Percentiles rank a stretch among this genome's conserved stretches.
Evolutionary conservation across 1,140 invertebrate species (phyloP).

Genomic region (Saccostrea glomerata): DNA sequence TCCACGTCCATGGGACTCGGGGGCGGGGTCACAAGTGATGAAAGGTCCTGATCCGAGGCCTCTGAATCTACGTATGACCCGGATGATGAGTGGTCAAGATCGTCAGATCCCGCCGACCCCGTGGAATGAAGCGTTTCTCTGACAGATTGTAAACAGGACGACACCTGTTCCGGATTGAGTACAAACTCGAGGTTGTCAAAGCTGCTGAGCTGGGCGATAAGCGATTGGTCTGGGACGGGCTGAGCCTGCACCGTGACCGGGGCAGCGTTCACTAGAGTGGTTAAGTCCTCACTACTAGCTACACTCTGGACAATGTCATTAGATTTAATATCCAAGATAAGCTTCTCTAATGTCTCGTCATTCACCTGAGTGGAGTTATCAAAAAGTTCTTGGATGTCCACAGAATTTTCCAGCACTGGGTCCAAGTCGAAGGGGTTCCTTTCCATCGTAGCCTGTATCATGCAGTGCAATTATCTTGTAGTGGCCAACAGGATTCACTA

Average conservation of each 20-base stretch:
- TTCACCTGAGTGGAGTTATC: constrained; percentile 37
- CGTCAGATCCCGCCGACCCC: neutral
- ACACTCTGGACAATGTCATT: constrained; percentile 34
- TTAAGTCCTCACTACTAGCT: neutral
- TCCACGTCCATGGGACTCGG: constrained; percentile 36
- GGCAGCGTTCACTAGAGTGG: neutral
- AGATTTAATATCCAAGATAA: constrained; percentile 40
- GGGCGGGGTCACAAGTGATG: constrained; percentile 39
- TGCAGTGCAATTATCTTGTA: constrained; percentile 9
- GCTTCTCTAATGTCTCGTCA: constrained; percentile 31
- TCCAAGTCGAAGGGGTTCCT: constrained; percentile 30
- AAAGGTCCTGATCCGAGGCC: neutral
- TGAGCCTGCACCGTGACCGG: constrained; percentile 20
- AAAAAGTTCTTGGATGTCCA: constrained; percentile 41
- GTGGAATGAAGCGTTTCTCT: constrained; percentile 11
- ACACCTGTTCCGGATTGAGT: neutral
- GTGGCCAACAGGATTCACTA: neutral
- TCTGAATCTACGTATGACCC: neutral
- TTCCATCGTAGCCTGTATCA: constrained; percentile 32
- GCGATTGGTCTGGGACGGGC: neutral
- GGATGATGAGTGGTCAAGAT: neutral
- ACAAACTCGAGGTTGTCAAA: constrained; percentile 32
- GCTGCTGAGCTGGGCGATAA: constrained; percentile 9
- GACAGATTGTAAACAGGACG: constrained; percentile 17
- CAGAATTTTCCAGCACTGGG: constrained; percentile 37